Conservation (phyloP, 1,140 invertebrate genomes). For the Drosophila santomea region DNA sequence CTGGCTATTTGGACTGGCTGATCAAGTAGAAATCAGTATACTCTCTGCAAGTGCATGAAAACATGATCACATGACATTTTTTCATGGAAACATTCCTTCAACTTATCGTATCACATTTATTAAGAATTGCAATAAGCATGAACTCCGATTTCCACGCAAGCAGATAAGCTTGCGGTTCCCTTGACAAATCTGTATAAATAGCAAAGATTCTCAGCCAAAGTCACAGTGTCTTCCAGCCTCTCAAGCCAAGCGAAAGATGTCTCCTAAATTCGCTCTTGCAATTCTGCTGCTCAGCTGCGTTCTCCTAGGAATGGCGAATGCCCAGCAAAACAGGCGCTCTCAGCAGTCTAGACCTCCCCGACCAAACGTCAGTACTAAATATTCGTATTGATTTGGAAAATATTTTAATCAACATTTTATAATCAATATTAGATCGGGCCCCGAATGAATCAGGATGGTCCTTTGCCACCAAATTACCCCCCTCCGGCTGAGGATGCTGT, state of each 20-base stretch:
- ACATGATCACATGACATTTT: not conserved
- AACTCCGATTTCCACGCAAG: not conserved
- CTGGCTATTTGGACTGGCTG: no score
- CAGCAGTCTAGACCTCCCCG: no score
- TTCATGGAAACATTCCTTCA: not conserved
- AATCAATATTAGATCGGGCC: not conserved
- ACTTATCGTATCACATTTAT: not conserved
- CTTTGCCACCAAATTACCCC: not conserved
- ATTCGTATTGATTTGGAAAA: not conserved
- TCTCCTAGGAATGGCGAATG: conserved; percentile 1
- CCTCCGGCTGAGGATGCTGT: not conserved
- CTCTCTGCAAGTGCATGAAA: no score
- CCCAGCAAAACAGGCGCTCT: not conserved
- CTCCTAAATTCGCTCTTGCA: conserved; percentile 4
- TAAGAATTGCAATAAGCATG: not conserved
- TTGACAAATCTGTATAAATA: not conserved
- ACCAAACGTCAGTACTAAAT: not conserved
- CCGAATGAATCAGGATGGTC: not conserved
- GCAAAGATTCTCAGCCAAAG: not conserved
- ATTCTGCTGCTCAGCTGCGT: conserved; percentile 8
- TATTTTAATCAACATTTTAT: not conserved
- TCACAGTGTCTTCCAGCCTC: not conserved
- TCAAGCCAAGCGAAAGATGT: conserved; percentile 1
- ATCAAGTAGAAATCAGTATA: no score
- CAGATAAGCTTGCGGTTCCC: not conserved